Conservation (phyloP, 2,888 invertebrate species). For the Zele albiditarsus region DNA sequence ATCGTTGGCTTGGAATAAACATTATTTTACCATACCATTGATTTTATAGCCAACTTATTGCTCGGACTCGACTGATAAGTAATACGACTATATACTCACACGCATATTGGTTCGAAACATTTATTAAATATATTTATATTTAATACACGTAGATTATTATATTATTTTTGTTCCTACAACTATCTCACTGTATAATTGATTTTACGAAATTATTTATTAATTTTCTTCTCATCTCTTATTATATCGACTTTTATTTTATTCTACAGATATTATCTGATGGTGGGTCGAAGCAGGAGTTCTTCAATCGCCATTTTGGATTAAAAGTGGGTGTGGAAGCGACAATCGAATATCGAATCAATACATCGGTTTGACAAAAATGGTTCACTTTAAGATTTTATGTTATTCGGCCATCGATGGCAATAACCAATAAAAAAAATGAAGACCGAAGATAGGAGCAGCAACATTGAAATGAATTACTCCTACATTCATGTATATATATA, state of each 20-base stretch:
- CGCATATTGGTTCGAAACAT: background rate
- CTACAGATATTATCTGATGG: background rate
- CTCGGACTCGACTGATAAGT: background rate
- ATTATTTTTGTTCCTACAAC: background rate
- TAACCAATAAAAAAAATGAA: background rate
- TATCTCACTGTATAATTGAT: background rate
- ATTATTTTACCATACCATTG: conserved; percentile 12
- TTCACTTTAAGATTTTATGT: background rate
- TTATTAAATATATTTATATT: background rate
- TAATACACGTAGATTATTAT: too few relatives aligned
- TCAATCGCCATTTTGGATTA: background rate
- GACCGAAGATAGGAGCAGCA: background rate
- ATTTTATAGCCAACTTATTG: conserved; percentile 12
- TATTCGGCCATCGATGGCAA: background rate
- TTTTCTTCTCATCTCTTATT: background rate
- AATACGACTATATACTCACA: background rate
- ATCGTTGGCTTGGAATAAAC: background rate
- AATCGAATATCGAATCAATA: background rate
- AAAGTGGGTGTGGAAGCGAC: background rate
- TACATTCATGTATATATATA: background rate
- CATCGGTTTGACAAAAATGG: too few relatives aligned
- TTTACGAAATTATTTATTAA: background rate
- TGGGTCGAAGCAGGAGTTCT: background rate
- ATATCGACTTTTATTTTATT: background rate
- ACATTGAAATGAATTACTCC: background rate